Percentiles rank a stretch among this genome's conserved stretches.
Conservation (phyloP, 2,797 vertebrate genomes). For the Falco novaeseelandiae region DNA sequence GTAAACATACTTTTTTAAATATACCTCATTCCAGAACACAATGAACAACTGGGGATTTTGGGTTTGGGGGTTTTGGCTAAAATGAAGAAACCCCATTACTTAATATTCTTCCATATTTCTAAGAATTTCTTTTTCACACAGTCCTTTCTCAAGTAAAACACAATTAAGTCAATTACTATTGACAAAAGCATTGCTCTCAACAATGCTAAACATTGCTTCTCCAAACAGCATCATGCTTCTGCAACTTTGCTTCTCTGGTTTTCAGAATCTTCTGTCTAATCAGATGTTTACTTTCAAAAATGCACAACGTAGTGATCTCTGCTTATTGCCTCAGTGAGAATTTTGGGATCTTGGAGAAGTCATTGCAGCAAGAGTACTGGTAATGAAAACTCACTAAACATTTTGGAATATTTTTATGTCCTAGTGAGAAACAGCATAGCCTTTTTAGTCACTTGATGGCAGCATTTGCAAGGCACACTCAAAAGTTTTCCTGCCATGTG, state of each 20-base stretch:
- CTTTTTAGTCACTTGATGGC: neutral
- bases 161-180: neutral
- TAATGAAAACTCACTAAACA: neutral
- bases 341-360: neutral
- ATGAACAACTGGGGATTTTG: neutral
- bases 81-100: neutral
- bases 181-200: neutral
- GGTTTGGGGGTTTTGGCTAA: neutral
- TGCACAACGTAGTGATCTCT: rapidly evolving
- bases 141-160: neutral
- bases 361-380: neutral
- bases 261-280: neutral
- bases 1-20: neutral
- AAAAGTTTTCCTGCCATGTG: neutral
- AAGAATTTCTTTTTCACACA: neutral
- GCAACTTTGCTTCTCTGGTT: too few relatives aligned
- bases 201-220: neutral
- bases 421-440: neutral
- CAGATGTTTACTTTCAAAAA: neutral
- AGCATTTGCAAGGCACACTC: neutral
- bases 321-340: neutral
- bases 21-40: neutral
- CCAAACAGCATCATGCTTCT: neutral
- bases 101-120: neutral
- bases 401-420: neutral